Evolutionary conservation across 2,113 vertebrate species (phyloP), one percentile per base, ranked within the genome.

Genomic region (Oryzias melastigma): DNA sequence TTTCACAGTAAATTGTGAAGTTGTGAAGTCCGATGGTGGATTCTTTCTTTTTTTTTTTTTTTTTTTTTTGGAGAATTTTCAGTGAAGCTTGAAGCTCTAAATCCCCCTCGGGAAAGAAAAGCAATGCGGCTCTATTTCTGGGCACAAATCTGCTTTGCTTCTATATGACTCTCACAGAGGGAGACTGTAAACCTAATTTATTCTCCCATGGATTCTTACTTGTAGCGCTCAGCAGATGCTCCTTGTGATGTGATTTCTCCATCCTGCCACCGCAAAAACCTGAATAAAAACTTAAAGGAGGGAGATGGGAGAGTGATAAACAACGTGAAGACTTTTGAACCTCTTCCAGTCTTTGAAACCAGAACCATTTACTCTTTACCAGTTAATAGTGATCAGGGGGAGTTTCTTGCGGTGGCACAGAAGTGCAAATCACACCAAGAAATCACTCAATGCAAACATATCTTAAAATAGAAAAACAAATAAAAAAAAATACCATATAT

Each of bases 161-260:
- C 61, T 47, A n/a, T 56, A 55, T 17, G 15, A 58, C 57, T 52
- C 48, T 66, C 44, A 49, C 1, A 44, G 41, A 63, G 22, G 13
- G 16, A 49, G 41, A 13, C n/a, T 64, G 43, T 40, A 8, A 70
- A 60, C 40, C 5, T 62, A 68, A 76, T 64, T 66, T 61, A 52
- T 46, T 62, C 65, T 64, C 16, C 14, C 49, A 61, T 70, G 62
- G 5, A 44, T 62, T 67, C 63, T 62, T 58, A 65, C 58, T 69
- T 55, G 44, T 18, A 3, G 54, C 1, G 14, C 7, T 5, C 1
- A 52, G 44, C 73, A 75, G 59, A 65, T 67, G 70, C 50, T 16
- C 56, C 44, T 15, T 29, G 12, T 48, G 14, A 70, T 75, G 62
- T 53, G 56, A n/a, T 65, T 62, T 73, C 71, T 52, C 48, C 68